Conservation (phyloP, 2,113 vertebrate species). For the Tretioscincus oriximinensis region DNA sequence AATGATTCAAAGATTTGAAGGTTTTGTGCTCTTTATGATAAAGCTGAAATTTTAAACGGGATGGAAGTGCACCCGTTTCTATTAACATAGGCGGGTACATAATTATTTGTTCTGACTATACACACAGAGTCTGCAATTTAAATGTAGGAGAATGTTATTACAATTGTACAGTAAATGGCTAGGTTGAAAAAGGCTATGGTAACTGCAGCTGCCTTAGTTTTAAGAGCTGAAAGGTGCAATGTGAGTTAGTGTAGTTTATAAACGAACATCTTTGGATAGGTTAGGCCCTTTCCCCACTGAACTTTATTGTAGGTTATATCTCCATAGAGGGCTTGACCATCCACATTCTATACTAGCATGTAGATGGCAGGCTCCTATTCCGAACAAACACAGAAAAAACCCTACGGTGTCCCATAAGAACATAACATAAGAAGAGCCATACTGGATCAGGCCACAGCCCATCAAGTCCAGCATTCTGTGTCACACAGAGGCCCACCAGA, state of each 20-base stretch:
- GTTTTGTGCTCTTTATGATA: constrained; percentile 31
- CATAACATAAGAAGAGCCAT: too few relatives aligned
- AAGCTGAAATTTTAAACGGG: constrained; percentile 46
- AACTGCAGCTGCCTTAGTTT: constrained; percentile 12
- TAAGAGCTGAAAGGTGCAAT: not conserved
- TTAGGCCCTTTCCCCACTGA: too few relatives aligned
- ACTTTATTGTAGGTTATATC: too few relatives aligned
- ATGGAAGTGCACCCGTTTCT: constrained; percentile 41
- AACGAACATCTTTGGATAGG: not conserved
- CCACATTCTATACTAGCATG: too few relatives aligned
- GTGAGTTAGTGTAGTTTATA: constrained; percentile 15
- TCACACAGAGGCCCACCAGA: too few relatives aligned
- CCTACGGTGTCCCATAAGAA: too few relatives aligned
- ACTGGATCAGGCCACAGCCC: too few relatives aligned
- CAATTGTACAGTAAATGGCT: not conserved
- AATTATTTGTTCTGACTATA: constrained; percentile 51
- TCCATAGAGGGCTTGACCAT: too few relatives aligned
- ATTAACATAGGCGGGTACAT: constrained; percentile 44
- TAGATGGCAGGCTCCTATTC: too few relatives aligned
- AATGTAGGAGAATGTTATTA: constrained; percentile 31
- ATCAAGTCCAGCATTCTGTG: too few relatives aligned
- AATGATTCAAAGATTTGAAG: constrained; percentile 65
- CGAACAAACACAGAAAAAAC: too few relatives aligned
- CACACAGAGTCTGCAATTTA: constrained; percentile 33
- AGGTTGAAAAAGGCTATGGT: not conserved